Evolutionary conservation across 2,888 invertebrate species (phyloP), one percentile per base, ranked within the genome.

Genomic region (Cerceris rybyensis): DNA sequence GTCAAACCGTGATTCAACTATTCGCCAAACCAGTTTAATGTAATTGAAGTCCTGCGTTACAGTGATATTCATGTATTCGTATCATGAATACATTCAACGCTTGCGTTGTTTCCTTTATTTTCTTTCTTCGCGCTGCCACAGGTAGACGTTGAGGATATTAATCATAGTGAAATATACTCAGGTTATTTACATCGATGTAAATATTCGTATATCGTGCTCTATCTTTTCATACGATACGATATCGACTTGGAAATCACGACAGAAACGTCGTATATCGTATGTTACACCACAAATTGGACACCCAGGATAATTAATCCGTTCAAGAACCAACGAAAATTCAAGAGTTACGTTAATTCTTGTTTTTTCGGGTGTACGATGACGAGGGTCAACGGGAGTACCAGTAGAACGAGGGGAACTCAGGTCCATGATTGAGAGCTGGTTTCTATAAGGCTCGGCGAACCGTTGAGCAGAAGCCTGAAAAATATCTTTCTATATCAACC

Each of bases 401-500:
- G 50, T 64, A 78, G 70, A 74, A 81, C 16, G 63, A 67, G 76
- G 74, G 73, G 68, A 81, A 69, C 68, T 61, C 60, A 28, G 73
- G 68, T 55, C 70, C 77, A 74, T 78, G 80, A 82, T 82, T 63
- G 79, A 84, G 77, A 78, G 80, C 67, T 75, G 75, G 77, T 70
- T 87, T 82, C 72, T 78, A 59, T 70, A 59, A 75, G 73, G 63
- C 69, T 71, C 49, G 63, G 52, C 16, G 66, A 64, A 70, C 68
- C 78, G 73, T 78, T 68, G 46, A 61, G 67, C 67, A 63, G 79
- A 82, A 82, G 82, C 77, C 75, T 71, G 83, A 84, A 79, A 85
- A 84, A 86, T 83, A 83, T 80, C 83, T 78, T 79, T 78, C 82
- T 76, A 76, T 77, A 84, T 84, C 77, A 69, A 75, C 73, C 73